Evolutionary conservation across 2,113 vertebrate species (phyloP).

Genomic region (Thryonomys swinderianus): DNA sequence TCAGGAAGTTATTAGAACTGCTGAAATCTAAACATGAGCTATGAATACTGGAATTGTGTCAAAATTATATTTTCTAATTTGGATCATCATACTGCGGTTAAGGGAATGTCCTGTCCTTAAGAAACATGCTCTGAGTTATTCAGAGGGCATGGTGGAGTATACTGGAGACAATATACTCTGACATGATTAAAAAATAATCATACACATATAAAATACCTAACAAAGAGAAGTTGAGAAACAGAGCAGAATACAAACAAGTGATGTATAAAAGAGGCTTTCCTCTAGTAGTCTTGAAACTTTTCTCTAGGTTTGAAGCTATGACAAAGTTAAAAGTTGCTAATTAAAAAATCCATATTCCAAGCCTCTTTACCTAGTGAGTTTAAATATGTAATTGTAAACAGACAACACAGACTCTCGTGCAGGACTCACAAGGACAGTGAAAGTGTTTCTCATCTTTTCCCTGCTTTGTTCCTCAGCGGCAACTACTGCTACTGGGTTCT

Average conservation of each 20-base stretch:
- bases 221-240: neutral
- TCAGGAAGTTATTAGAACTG: neutral
- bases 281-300: neutral
- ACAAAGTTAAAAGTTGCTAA: neutral
- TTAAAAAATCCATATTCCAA: constrained; percentile 41
- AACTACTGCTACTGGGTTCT: neutral
- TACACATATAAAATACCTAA: neutral
- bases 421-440: neutral
- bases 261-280: neutral
- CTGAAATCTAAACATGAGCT: neutral
- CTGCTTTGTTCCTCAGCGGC: neutral
- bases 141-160: neutral
- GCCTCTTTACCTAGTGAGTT: neutral
- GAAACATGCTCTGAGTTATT: neutral
- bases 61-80: constrained; percentile 30
- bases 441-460: neutral
- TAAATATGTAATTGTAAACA: neutral
- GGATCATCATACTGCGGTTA: neutral
- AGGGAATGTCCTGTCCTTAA: neutral
- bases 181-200: neutral
- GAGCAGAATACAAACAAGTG: neutral
- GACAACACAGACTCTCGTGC: neutral
- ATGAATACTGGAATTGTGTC: neutral
- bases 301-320: neutral
- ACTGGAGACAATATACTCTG: neutral